Conservation (phyloP, 1,140 invertebrate genomes). For the Trachymyrmex septentrionalis region DNA sequence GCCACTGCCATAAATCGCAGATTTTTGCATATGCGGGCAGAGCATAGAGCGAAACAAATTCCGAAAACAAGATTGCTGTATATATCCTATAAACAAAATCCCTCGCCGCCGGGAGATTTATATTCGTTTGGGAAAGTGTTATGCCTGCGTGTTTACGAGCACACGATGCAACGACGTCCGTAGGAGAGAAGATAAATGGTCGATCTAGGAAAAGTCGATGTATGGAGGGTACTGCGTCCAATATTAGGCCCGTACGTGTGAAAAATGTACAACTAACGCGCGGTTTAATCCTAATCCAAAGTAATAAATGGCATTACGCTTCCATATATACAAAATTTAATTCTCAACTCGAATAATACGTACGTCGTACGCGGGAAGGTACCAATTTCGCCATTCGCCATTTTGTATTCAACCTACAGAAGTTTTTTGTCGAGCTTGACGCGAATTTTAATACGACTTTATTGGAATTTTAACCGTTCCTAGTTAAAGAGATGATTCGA, state of each 20-base stretch:
- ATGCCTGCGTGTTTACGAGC: slow-evolving; percentile 57
- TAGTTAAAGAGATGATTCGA: no score
- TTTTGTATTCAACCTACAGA: neutral
- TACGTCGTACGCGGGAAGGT: neutral
- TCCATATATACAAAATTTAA: neutral
- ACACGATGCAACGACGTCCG: slow-evolving; percentile 42
- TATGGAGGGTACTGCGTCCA: neutral
- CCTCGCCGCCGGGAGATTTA: slow-evolving; percentile 55
- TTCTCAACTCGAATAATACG: neutral
- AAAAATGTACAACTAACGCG: slow-evolving; percentile 2
- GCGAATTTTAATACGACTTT: neutral
- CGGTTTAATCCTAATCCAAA: neutral
- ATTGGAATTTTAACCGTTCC: neutral
- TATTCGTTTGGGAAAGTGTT: slow-evolving; percentile 64
- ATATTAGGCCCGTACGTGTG: slow-evolving; percentile 14
- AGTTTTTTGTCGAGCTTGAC: neutral
- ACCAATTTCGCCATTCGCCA: neutral
- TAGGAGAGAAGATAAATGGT: slow-evolving; percentile 38
- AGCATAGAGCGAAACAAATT: slow-evolving; percentile 56
- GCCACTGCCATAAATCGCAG: slow-evolving; percentile 31
- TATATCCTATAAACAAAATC: slow-evolving; percentile 58
- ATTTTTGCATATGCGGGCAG: slow-evolving; percentile 53
- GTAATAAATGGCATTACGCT: slow-evolving; percentile 1
- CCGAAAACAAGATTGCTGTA: slow-evolving; percentile 56
- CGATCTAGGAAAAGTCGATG: slow-evolving; percentile 51